A percentile compares a stretch with the other conserved stretches of the same genome.
Conservation (phyloP, 2,797 vertebrate genomes). For the Hozukius guyotensis region DNA sequence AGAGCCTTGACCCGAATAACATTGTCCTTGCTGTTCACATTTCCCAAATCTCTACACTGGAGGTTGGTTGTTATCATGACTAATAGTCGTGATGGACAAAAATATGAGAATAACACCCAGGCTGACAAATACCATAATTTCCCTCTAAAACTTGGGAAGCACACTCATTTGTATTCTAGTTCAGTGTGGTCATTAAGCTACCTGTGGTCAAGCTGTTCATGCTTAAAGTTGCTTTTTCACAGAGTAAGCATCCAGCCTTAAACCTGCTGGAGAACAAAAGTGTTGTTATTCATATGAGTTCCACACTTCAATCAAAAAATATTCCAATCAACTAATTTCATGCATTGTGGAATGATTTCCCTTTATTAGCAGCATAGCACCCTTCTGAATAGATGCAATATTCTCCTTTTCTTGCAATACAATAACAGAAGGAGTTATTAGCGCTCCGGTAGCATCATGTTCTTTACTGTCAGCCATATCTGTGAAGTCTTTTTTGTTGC, state of each 20-base stretch:
- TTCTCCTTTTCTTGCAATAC: slow-evolving; percentile 20
- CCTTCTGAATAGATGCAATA: slow-evolving; percentile 9
- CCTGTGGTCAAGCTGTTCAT: slow-evolving; percentile 1
- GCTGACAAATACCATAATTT: neutral
- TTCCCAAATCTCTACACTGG: neutral
- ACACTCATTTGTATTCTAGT: slow-evolving; percentile 3
- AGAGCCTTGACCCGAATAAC: neutral
- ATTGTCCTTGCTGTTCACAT: neutral
- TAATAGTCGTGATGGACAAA: neutral
- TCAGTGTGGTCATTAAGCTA: neutral
- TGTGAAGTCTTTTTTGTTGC: neutral
- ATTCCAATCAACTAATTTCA: slow-evolving; percentile 48
- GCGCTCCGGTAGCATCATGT: neutral
- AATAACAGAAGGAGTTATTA: neutral
- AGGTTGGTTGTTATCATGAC: neutral
- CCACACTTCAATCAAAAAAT: slow-evolving; percentile 48
- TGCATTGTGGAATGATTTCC: slow-evolving; percentile 34
- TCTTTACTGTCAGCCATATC: neutral
- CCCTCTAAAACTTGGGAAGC: neutral
- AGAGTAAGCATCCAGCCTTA: slow-evolving; percentile 1
- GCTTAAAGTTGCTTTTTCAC: slow-evolving; percentile 26
- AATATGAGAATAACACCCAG: neutral
- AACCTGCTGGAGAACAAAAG: slow-evolving; percentile 39
- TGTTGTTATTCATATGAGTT: slow-evolving; percentile 51
- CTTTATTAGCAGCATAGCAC: neutral